Conservation (phyloP, 2,888 invertebrate species). For the Ashinkailepas kermadecensis region DNA sequence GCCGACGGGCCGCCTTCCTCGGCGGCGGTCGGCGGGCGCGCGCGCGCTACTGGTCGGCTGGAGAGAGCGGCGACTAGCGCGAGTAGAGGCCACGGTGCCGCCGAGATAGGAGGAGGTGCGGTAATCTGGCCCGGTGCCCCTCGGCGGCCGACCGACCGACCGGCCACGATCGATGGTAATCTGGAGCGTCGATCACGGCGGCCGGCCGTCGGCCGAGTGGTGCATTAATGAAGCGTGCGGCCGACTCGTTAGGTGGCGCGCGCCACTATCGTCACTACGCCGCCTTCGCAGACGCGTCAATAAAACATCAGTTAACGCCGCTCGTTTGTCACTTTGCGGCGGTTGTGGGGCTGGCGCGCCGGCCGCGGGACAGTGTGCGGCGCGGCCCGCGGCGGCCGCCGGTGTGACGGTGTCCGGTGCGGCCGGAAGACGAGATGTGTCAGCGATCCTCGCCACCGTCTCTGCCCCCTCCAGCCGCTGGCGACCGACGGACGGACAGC, state of each 20-base stretch:
- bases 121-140: slow-evolving; percentile 15
- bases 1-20: not conserved
- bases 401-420: not conserved
- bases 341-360: not conserved
- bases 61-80: no score
- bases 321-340: not conserved
- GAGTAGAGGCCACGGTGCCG: not conserved
- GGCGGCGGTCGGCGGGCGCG: not conserved
- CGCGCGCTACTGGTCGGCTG: not conserved
- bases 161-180: slow-evolving; percentile 9
- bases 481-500: no score
- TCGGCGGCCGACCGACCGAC: not conserved
- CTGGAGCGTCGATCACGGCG: slow-evolving; percentile 5
- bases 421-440: no score
- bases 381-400: not conserved
- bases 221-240: slow-evolving; percentile 17
- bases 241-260: not conserved
- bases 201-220: not conserved
- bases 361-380: not conserved
- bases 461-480: no score
- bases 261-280: not conserved
- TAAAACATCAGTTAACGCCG: slow-evolving; percentile 10
- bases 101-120: not conserved
- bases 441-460: no score
- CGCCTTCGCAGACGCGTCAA: slow-evolving; percentile 9